Percentiles rank a stretch among this genome's conserved stretches.
Evolutionary conservation across 2,113 vertebrate species (phyloP).

Genomic region (Turdus rufiventris): DNA sequence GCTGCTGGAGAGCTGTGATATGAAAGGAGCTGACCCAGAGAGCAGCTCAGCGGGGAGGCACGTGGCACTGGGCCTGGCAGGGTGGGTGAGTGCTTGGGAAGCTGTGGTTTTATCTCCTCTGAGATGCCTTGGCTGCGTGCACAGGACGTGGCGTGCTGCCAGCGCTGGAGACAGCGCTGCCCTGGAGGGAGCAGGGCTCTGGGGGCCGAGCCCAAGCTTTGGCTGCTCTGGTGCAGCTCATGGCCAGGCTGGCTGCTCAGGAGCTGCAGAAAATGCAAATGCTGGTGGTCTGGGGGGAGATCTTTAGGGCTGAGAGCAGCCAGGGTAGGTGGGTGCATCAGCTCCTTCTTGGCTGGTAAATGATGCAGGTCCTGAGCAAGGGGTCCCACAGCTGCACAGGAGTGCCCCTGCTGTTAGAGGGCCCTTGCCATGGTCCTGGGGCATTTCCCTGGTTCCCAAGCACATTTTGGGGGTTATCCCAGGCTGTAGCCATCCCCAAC

Average conservation of each 20-base stretch:
- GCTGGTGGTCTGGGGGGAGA: not conserved
- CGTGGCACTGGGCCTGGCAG: not conserved
- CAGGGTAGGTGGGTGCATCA: not conserved
- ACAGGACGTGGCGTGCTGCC: not conserved
- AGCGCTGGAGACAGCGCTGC: not conserved
- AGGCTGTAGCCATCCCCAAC: not conserved
- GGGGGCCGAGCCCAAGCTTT: not conserved
- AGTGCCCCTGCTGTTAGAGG: not conserved
- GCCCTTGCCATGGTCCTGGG: not conserved
- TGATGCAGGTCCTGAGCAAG: not conserved
- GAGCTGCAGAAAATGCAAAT: not conserved
- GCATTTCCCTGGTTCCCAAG: not conserved
- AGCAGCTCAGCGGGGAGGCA: not conserved
- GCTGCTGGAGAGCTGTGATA: conserved; percentile 47
- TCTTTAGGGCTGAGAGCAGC: not conserved
- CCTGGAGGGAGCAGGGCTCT: not conserved
- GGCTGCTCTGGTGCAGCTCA: not conserved
- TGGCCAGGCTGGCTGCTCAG: not conserved
- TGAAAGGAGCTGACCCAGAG: not conserved
- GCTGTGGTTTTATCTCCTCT: not conserved
- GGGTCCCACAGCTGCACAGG: not conserved
- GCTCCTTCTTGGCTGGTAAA: not conserved
- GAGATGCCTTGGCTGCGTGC: not conserved
- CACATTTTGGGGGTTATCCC: not conserved
- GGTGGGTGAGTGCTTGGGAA: not conserved